phyloP scores from a whole-genome alignment of 1,140 invertebrate species.

The Drosophila gunungcola region DNA sequence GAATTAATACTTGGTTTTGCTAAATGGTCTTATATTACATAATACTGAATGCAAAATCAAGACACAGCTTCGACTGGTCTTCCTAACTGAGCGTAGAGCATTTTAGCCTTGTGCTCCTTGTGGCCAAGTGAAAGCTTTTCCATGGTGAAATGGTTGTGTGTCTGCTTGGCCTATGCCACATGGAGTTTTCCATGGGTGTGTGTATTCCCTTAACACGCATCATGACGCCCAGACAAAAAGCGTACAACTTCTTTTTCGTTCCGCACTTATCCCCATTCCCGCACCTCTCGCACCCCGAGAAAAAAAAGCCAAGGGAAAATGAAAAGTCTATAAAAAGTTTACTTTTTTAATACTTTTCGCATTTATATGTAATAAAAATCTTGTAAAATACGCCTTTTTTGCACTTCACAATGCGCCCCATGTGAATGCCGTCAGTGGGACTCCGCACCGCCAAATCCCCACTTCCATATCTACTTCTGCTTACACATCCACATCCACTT shows the following conservation, averaged over 20 bases:
- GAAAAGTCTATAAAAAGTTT: slow-evolving; percentile 82
- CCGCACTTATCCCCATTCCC: slow-evolving; percentile 11
- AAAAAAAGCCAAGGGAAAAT: slow-evolving; percentile 38
- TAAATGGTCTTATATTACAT: no score
- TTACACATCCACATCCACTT: not conserved
- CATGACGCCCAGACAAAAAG: slow-evolving; percentile 76
- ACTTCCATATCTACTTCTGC: not conserved
- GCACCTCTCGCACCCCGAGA: not conserved
- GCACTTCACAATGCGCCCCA: slow-evolving; percentile 71
- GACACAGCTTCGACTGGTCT: not conserved
- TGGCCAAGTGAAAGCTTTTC: slow-evolving; percentile 38
- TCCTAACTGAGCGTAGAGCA: slow-evolving; percentile 19
- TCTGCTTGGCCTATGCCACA: slow-evolving; percentile 15
- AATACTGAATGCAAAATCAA: no score
- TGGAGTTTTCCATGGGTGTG: slow-evolving; percentile 11
- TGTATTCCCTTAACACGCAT: slow-evolving; percentile 75
- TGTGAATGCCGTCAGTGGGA: slow-evolving; percentile 36
- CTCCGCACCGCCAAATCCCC: not conserved
- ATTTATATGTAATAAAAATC: slow-evolving; percentile 83
- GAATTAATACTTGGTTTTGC: no score
- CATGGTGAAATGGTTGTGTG: slow-evolving; percentile 12
- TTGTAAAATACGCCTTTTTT: slow-evolving; percentile 83
- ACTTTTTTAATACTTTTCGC: slow-evolving; percentile 82
- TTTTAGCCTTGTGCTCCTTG: slow-evolving; percentile 18
- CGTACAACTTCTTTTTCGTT: slow-evolving; percentile 59